Percentiles rank a stretch among this genome's conserved stretches.
These are phyloP conservation scores for Cosmorhoe ocellata DNA, from an alignment of 2,888 invertebrate species.

Conservation along the genomic window DNA sequence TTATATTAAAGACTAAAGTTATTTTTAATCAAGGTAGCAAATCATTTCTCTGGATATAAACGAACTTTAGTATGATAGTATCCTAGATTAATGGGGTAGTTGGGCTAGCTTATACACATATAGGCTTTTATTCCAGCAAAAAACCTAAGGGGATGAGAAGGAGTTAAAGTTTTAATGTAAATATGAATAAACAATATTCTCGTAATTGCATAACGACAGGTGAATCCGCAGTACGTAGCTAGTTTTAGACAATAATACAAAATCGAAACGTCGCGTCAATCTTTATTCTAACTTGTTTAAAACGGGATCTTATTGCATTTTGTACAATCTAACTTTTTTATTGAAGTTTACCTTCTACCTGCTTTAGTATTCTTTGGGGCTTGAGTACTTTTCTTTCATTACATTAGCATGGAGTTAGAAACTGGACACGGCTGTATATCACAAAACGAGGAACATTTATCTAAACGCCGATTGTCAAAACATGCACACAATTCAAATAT, in stretches of 20 bases:
- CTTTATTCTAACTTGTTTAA: conserved; percentile 42
- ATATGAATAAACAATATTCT: no score
- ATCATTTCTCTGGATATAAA: no score
- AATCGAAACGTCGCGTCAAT: conserved; percentile 50
- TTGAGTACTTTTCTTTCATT: conserved; percentile 26
- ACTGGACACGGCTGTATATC: conserved; percentile 49
- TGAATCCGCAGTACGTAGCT: no score
- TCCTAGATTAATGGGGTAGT: no score
- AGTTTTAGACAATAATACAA: conserved; percentile 42
- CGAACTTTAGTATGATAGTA: no score
- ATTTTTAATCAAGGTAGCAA: no score
- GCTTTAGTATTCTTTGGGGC: conserved; percentile 40
- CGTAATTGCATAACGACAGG: no score
- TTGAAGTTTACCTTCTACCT: conserved; percentile 43
- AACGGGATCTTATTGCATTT: conserved; percentile 56
- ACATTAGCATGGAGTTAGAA: conserved; percentile 21
- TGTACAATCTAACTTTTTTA: conserved; percentile 43
- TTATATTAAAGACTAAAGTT: no score
- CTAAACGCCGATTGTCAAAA: conserved; percentile 65
- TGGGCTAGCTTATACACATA: no score
- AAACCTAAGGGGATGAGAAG: no score
- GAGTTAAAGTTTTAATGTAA: no score
- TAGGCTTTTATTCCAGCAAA: no score
- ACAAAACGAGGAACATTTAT: conserved; percentile 48
- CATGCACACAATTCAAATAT: conserved; percentile 62